Evolutionary conservation across 1,140 invertebrate species (phyloP).

Genomic region (Apocrypta bakeri): DNA sequence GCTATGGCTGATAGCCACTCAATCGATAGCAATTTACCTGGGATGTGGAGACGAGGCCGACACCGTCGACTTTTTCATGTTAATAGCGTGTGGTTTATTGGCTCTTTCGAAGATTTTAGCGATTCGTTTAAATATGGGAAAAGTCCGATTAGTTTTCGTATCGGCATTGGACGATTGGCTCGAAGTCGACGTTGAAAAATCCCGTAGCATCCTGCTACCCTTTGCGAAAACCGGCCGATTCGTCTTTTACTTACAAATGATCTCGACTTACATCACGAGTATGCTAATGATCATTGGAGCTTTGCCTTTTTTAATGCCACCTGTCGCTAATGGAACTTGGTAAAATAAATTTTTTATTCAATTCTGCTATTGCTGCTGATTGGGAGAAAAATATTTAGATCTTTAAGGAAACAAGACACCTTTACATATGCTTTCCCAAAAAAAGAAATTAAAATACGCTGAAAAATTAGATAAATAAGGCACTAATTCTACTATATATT

Average conservation of each 20-base stretch:
- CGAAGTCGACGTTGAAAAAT: background rate
- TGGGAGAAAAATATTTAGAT: background rate
- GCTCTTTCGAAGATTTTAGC: conserved; percentile 13
- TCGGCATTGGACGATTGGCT: conserved; percentile 12
- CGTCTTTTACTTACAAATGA: conserved; percentile 52
- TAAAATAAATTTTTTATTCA: background rate
- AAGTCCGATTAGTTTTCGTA: background rate
- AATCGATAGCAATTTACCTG: background rate
- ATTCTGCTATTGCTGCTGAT: background rate
- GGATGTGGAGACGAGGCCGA: background rate
- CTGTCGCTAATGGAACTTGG: conserved; percentile 11
- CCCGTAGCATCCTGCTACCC: conserved; percentile 33
- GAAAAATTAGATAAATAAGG: no score
- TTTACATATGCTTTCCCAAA: no score
- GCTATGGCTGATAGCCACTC: conserved; percentile 12
- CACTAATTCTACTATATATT: no score
- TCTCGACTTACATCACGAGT: conserved; percentile 39
- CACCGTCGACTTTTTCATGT: background rate
- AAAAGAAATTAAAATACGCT: no score
- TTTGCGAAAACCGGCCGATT: conserved; percentile 44
- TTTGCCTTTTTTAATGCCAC: conserved; percentile 45
- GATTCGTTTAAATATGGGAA: conserved; percentile 1
- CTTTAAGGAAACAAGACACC: background rate
- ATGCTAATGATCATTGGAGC: conserved; percentile 43
- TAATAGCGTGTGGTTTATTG: conserved; percentile 14